phyloP scores from a whole-genome alignment of 2,113 vertebrate species.

The Amblyornis subalaris region DNA sequence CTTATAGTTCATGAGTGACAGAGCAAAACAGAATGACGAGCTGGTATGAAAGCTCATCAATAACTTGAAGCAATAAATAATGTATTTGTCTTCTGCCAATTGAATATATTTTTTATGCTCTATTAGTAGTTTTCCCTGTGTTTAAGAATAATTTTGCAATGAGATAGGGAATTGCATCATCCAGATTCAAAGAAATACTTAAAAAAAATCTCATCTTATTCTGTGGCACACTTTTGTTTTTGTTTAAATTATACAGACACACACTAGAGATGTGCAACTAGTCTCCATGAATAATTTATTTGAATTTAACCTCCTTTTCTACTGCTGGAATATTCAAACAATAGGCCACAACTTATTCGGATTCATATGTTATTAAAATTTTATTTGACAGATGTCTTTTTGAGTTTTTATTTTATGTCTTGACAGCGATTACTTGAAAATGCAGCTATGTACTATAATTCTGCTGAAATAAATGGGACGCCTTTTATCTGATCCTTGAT shows the following conservation, averaged over 20 bases:
- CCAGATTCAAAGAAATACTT: not conserved
- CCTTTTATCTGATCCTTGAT: slow-evolving; percentile 16
- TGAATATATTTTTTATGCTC: slow-evolving; percentile 3
- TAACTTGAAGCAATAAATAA: slow-evolving; percentile 61
- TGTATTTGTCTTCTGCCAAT: slow-evolving; percentile 34
- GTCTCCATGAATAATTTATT: slow-evolving; percentile 56
- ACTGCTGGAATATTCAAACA: slow-evolving; percentile 43
- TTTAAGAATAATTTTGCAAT: slow-evolving; percentile 17
- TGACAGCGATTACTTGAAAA: slow-evolving; percentile 23
- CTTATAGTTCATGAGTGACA: slow-evolving; percentile 53
- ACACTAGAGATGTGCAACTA: slow-evolving; percentile 18
- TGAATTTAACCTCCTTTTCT: slow-evolving; percentile 54
- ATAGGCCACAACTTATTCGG: slow-evolving; percentile 13
- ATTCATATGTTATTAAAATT: slow-evolving; percentile 57
- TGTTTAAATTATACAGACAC: slow-evolving; percentile 1
- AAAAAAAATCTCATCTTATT: not conserved
- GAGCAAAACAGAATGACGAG: slow-evolving; percentile 38
- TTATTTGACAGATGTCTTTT: slow-evolving; percentile 50
- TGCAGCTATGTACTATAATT: not conserved
- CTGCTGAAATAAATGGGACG: not conserved
- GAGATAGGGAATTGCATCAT: not conserved
- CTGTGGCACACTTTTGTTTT: not conserved
- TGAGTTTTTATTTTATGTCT: slow-evolving; percentile 36
- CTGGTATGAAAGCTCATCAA: slow-evolving; percentile 57
- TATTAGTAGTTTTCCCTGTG: not conserved